phyloP scores from a whole-genome alignment of 2,113 vertebrate genomes.

The Myrmecobius fasciatus region DNA sequence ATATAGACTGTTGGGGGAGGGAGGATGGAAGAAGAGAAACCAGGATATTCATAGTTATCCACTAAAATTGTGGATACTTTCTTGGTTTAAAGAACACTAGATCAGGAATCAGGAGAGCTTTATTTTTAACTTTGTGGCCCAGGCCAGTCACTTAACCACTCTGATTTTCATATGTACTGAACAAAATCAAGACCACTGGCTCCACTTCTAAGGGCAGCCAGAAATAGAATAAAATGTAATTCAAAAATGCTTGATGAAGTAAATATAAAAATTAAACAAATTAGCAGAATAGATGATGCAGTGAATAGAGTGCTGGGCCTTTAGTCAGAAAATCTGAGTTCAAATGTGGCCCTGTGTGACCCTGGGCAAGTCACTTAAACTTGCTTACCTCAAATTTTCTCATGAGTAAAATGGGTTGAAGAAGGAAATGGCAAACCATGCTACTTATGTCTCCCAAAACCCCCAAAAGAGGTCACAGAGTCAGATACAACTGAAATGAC shows the following conservation, averaged over 20 bases:
- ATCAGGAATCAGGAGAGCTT: neutral
- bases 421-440: neutral
- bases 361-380: neutral
- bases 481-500: neutral
- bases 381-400: neutral
- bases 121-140: neutral
- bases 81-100: neutral
- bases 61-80: slow-evolving; percentile 30
- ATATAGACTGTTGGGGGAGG: neutral
- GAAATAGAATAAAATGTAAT: neutral
- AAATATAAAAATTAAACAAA: neutral
- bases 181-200: neutral
- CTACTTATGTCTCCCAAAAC: neutral
- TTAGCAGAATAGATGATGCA: neutral
- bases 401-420: neutral
- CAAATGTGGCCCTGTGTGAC: neutral
- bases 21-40: neutral
- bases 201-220: neutral
- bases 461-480: neutral
- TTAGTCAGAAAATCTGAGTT: neutral
- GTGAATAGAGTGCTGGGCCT: neutral
- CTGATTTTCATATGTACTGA: neutral
- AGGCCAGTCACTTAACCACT: neutral
- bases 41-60: neutral
- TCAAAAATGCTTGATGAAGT: neutral